Conservation (phyloP, 2,888 invertebrate genomes). For the Congeria kusceri region DNA sequence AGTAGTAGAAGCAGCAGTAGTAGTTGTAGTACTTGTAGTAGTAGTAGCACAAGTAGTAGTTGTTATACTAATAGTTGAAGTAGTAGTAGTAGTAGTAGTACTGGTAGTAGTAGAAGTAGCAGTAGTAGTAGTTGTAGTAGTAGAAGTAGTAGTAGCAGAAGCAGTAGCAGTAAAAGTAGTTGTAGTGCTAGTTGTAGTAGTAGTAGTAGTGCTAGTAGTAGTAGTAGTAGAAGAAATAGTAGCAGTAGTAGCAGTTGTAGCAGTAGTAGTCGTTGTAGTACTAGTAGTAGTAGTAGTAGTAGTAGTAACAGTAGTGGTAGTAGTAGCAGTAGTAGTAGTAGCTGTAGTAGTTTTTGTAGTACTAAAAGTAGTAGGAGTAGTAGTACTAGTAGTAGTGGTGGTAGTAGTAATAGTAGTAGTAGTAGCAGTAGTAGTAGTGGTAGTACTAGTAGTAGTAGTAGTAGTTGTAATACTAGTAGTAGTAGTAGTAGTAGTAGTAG, state of each 20-base stretch:
- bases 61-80: no score
- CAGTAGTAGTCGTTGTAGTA: no score
- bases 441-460: conserved; percentile 18
- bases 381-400: no score
- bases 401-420: conserved; percentile 4
- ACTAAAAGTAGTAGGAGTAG: conserved; percentile 17
- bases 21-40: neutral
- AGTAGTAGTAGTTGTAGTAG: conserved; percentile 31
- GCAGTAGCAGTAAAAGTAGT: conserved; percentile 1
- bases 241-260: no score
- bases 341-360: conserved; percentile 19
- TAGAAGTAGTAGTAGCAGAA: conserved; percentile 19
- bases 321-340: conserved; percentile 3
- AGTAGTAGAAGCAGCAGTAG: conserved; percentile 21
- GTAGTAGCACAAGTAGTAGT: no score
- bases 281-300: no score
- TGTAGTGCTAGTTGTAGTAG: no score
- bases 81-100: no score
- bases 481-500: no score
- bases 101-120: neutral
- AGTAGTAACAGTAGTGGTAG: no score
- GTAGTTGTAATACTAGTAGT: neutral
- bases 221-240: no score
- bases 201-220: no score
- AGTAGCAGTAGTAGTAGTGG: conserved; percentile 10